Percentiles rank a stretch among this genome's conserved stretches.
phyloP scores from a whole-genome alignment of 2,113 vertebrate genomes.

The Notarius quadriscutis region DNA sequence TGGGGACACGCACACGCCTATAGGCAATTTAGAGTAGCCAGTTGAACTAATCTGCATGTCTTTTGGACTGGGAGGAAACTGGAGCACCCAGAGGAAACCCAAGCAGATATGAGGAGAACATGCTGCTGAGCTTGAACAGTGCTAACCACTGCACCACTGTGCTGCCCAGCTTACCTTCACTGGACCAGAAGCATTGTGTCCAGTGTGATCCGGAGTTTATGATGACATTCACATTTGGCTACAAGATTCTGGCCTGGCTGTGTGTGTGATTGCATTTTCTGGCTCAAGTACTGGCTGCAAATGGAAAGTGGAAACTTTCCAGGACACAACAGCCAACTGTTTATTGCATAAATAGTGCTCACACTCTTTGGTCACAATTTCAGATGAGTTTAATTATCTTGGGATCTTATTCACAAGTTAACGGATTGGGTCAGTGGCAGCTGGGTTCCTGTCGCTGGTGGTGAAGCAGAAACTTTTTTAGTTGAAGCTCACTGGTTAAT shows the following conservation, averaged over 20 bases:
- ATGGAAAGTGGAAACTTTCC: background rate
- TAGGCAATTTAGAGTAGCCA: too few species aligned
- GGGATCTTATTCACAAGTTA: background rate
- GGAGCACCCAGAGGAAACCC: too few species aligned
- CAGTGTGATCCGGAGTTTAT: background rate
- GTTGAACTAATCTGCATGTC: too few species aligned
- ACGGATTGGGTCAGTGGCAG: background rate
- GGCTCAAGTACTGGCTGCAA: background rate
- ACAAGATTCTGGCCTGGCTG: background rate
- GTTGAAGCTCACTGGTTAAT: background rate
- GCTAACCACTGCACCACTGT: too few species aligned
- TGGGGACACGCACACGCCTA: too few species aligned
- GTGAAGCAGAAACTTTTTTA: background rate
- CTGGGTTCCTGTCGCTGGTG: background rate
- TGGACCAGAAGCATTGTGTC: background rate
- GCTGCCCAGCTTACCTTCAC: background rate
- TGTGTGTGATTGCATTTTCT: background rate
- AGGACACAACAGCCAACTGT: background rate
- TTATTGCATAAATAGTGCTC: background rate
- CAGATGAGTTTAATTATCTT: background rate
- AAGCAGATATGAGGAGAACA: too few species aligned
- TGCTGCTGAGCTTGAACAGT: too few species aligned
- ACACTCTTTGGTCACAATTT: background rate
- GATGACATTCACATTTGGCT: background rate
- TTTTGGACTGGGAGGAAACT: too few species aligned